Percentiles rank a stretch among this genome's conserved stretches.
These are phyloP conservation scores for Urocitellus parryii DNA, from an alignment of 2,113 vertebrate genomes.

Conservation along the genomic window DNA sequence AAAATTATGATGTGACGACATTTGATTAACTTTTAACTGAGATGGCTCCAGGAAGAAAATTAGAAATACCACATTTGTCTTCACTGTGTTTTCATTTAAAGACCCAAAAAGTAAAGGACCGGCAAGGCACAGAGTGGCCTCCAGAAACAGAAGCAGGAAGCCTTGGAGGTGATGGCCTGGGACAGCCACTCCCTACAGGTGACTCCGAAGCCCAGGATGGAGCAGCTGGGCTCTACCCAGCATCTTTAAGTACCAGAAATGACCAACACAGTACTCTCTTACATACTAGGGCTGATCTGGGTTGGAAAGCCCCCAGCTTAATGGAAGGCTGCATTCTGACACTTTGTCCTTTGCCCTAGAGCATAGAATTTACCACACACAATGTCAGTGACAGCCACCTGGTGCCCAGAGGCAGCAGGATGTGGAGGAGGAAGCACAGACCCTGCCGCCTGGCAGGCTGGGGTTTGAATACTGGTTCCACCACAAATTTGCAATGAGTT, in stretches of 20 bases:
- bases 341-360: not conserved
- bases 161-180: not conserved
- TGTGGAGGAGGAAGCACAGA: not conserved
- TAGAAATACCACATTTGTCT: slow-evolving; percentile 72
- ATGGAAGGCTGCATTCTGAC: not conserved
- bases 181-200: not conserved
- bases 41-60: slow-evolving; percentile 76
- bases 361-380: not conserved
- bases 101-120: not conserved
- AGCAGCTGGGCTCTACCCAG: not conserved
- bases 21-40: slow-evolving; percentile 81
- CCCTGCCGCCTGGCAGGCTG: too few species aligned
- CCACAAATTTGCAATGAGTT: not conserved
- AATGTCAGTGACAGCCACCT: not conserved
- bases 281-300: not conserved
- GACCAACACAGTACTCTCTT: not conserved
- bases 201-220: not conserved
- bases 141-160: not conserved
- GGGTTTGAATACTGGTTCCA: not conserved
- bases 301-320: not conserved
- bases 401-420: not conserved
- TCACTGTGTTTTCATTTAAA: slow-evolving; percentile 66
- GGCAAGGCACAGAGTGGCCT: not conserved
- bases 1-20: slow-evolving; percentile 77
- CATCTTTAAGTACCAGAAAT: not conserved